A percentile compares a stretch with the other conserved stretches of the same genome.
phyloP scores from a whole-genome alignment of 1,140 invertebrate genomes.

The Caerostris darwini region DNA sequence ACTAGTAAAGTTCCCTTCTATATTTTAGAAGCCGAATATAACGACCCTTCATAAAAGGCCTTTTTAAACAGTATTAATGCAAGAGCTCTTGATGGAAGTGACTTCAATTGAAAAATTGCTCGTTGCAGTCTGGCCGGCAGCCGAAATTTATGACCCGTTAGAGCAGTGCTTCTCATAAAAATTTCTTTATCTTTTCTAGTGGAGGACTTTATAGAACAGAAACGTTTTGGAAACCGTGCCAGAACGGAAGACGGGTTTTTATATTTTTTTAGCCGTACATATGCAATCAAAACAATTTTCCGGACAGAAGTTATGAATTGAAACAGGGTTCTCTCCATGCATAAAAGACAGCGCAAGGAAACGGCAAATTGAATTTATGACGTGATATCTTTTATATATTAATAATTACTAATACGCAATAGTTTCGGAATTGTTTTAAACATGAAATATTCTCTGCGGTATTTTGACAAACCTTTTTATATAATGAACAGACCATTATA shows the following conservation, averaged over 20 bases:
- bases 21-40: not conserved
- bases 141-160: not conserved
- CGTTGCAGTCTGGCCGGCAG: not conserved
- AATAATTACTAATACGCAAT: too few relatives aligned
- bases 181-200: not conserved
- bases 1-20: not conserved
- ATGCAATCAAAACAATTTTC: not conserved
- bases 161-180: not conserved
- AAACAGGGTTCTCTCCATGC: not conserved
- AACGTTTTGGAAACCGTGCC: not conserved
- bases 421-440: too few relatives aligned
- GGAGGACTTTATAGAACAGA: not conserved
- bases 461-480: too few relatives aligned
- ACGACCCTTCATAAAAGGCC: not conserved
- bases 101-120: not conserved
- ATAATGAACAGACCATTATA: too few relatives aligned
- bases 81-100: not conserved
- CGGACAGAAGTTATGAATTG: not conserved
- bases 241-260: not conserved
- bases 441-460: too few relatives aligned
- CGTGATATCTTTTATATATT: not conserved
- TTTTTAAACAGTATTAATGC: not conserved
- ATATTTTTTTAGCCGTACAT: not conserved
- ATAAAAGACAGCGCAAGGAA: not conserved
- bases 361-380: not conserved